Evolutionary conservation across 2,113 vertebrate genomes (phyloP), one percentile per base, ranked within the genome.

Genomic region (Pygoscelis antarcticus): DNA sequence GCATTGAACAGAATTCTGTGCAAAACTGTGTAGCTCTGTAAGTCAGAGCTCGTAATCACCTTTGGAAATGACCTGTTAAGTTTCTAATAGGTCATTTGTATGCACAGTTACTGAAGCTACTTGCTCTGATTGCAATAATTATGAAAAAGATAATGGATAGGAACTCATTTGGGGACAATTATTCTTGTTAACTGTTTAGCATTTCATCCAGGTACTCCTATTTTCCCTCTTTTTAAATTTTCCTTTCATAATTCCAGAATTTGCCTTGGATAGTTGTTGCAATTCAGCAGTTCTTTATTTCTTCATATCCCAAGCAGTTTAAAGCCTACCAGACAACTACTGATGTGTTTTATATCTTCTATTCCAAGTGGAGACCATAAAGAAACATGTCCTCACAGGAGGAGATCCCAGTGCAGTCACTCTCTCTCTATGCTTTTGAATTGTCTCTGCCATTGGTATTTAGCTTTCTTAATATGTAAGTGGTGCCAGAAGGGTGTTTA

Each of bases 1-100:
- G 66, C 69, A 80, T 38, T 86, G 93, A 90, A 77, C 66, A 90
- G 79, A 91, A 89, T 80, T 83, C n/a, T 44, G 46, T 77, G 71
- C 65, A 92, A 95, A 83, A 62, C 17, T 0, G 3, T 77, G 72
- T 83, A 90, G 58, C 42, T 93, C 54, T 93, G 32, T 84, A 93
- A 93, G 70, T 93, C 87, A 84, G 81, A 22, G 58, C 49, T 87
- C 72, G 72, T 93, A 95, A 96, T 89, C 93, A 94, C 93, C 83
- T 95, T 95, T 95, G 71, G 79, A 97, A 97, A 96, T 95, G 91
- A 96, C 93, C 93, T 96, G 87, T 83, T 96, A 95, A 80, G 54
- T 96, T 96, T 86, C 75, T 93, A 93, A 90, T 88, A 95, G 62
- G 70, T 91, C 60, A 91, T 96, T 95, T 93, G 77, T 94, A 96